Base-by-base conservation (phyloP, 2,888 invertebrate species). In the Icerya purchasi region DNA sequence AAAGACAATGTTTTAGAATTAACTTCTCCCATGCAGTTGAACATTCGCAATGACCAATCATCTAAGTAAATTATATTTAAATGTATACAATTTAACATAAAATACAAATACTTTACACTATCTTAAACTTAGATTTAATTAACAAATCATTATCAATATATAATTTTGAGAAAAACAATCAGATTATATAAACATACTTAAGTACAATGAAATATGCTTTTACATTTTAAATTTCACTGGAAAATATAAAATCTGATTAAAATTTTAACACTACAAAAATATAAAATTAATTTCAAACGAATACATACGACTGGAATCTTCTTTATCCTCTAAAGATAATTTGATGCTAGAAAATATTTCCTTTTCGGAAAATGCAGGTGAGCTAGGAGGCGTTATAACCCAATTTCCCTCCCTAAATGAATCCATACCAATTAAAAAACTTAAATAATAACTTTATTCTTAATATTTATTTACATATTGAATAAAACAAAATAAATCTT, bases 301-400 rank as follows among this genome's bases (percentile, higher is more conserved):
- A 36, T 36, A 36, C 14, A 5, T 36, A 36, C 14, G 5, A 36
- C 36, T 8, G 5, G 14, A 5, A 8, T 5, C 36, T 5, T 36
- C 5, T 36, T 8, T 36, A 36, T 36, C 14, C 14, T 36, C 36
- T 36, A 36, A 8, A 8, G 36, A 36, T 36, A 5, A 36, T 8
- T 8, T 36, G 36, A 36, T 36, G 5, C 14, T 36, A 36, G 8
- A 36, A 36, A 14, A 36, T 36, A 14, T 8, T 36, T 36, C 36
- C 14, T 5, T 5, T 36, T 36, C 36, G 36, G 14, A 36, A 5
- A 14, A 36, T 36, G 36, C 36, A 36, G 58, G 58, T 10, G 58
- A 58, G 50, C 19, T 53, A 21, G 58, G 58, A 3, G 58, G 58
- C 22, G 58, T 58, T 5, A 58, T 58, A 22, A 50, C 58, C 58